Evolutionary conservation across 2,888 invertebrate genomes (phyloP).

Genomic region (Empis livida): DNA sequence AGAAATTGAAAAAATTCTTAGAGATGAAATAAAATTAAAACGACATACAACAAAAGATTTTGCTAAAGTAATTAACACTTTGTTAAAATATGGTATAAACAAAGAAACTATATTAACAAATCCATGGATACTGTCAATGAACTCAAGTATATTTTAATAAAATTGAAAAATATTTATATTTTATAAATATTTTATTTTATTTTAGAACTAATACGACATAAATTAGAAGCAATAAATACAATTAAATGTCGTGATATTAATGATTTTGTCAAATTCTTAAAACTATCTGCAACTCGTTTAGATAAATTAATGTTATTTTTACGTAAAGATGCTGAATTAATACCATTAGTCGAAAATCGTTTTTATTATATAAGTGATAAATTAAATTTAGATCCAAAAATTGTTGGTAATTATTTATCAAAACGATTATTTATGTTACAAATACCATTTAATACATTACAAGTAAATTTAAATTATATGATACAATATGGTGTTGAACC

Average conservation of each 20-base stretch:
- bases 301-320: slow-evolving; percentile 18
- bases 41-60: not conserved
- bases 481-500: slow-evolving; percentile 41
- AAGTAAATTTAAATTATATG: slow-evolving; percentile 40
- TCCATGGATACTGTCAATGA: slow-evolving; percentile 29
- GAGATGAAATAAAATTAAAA: not conserved
- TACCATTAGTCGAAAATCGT: slow-evolving; percentile 39
- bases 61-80: slow-evolving; percentile 15
- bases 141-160: slow-evolving; percentile 17
- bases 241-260: slow-evolving; percentile 37
- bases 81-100: slow-evolving; percentile 20
- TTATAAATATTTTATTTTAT: not conserved
- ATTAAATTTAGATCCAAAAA: slow-evolving; percentile 37
- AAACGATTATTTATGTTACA: slow-evolving; percentile 43
- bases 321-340: slow-evolving; percentile 32
- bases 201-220: slow-evolving; percentile 25
- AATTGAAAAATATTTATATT: not conserved
- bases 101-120: slow-evolving; percentile 26
- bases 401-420: slow-evolving; percentile 37
- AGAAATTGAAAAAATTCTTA: not conserved
- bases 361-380: slow-evolving; percentile 43
- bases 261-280: slow-evolving; percentile 42
- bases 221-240: slow-evolving; percentile 32
- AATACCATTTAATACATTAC: slow-evolving; percentile 42
- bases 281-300: slow-evolving; percentile 31